Evolutionary conservation across 2,113 vertebrate species (phyloP).

Genomic region (Limnothrissa miodon): DNA sequence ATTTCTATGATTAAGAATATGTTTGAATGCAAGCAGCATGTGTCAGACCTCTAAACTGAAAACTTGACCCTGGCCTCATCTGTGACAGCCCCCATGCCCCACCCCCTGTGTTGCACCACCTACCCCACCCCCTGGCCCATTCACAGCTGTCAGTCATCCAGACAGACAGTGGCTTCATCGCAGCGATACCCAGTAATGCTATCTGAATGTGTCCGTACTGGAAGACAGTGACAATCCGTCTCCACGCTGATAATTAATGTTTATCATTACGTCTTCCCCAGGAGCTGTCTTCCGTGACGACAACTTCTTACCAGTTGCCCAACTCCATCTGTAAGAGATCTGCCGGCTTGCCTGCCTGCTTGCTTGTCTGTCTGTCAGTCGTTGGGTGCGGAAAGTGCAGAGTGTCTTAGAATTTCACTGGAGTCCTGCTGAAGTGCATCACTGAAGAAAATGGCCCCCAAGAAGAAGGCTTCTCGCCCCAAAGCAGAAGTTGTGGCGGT

Average conservation of each 20-base stretch:
- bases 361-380: conserved; percentile 28
- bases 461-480: conserved; percentile 74
- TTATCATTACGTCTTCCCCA: conserved; percentile 13
- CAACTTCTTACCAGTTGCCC: conserved; percentile 28
- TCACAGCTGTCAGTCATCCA: conserved; percentile 48
- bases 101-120: too few species aligned
- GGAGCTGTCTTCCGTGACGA: conserved; percentile 34
- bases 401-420: neutral
- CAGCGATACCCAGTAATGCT: neutral
- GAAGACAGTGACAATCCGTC: neutral
- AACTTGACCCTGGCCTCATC: neutral
- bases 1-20: neutral
- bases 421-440: conserved; percentile 11
- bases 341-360: conserved; percentile 2
- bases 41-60: neutral
- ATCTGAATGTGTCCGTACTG: neutral
- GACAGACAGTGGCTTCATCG: neutral
- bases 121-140: conserved; percentile 30
- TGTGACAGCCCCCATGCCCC: neutral
- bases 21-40: neutral
- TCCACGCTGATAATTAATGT: neutral
- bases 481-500: conserved; percentile 65
- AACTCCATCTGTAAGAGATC: neutral
- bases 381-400: conserved; percentile 4
- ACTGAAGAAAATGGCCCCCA: conserved; percentile 71